phyloP scores from a whole-genome alignment of 2,797 vertebrate genomes.

The Merluccius polli region DNA sequence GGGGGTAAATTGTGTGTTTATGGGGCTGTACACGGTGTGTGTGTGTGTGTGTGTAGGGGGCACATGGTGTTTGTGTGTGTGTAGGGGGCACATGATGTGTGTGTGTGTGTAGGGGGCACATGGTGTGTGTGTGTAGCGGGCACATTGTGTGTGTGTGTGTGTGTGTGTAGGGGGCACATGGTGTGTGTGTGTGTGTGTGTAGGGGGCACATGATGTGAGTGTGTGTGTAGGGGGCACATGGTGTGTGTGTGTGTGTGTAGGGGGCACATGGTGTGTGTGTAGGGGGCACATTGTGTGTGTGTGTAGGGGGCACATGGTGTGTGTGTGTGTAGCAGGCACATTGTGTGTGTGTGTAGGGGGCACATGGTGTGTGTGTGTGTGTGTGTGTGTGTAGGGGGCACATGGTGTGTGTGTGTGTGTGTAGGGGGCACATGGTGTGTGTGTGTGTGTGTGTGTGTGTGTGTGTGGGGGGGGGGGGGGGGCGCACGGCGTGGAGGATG shows the following conservation, averaged over 20 bases:
- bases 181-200: slow-evolving; percentile 11
- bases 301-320: not conserved
- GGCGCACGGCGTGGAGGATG: not conserved
- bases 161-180: no score
- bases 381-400: not conserved
- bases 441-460: not conserved
- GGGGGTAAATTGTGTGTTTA: no score
- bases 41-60: no score
- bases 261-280: not conserved
- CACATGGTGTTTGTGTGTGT: no score
- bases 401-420: not conserved
- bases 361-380: not conserved
- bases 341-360: not conserved
- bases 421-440: no score
- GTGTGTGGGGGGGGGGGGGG: not conserved
- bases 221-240: no score
- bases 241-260: no score
- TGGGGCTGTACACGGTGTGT: no score
- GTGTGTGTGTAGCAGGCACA: not conserved
- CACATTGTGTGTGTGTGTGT: not conserved
- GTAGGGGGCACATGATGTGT: no score
- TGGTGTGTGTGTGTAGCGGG: no score
- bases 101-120: no score
- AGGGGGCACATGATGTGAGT: no score
- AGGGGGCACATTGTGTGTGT: not conserved